Conservation (phyloP, 1,140 invertebrate species). For the Catajapyx aquilonaris region DNA sequence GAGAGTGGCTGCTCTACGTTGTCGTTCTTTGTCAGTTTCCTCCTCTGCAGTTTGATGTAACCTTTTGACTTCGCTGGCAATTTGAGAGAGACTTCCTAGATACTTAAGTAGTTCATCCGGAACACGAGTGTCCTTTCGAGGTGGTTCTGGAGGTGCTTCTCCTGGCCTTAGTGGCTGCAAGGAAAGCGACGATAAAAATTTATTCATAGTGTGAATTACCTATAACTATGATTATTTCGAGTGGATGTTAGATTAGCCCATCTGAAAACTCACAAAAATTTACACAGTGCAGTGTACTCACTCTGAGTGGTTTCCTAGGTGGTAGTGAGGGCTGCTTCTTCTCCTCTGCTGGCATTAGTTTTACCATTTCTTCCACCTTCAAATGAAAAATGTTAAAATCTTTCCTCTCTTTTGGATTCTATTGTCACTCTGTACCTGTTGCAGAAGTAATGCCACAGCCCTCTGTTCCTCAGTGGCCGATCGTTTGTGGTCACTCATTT, state of each 20-base stretch:
- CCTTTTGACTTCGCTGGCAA: conserved; percentile 23
- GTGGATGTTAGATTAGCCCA: background rate
- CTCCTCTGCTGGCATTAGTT: background rate
- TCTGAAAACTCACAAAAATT: background rate
- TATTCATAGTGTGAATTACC: background rate
- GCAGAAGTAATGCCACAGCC: conserved; percentile 41
- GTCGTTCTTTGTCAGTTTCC: conserved; percentile 24
- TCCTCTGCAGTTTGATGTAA: conserved; percentile 19
- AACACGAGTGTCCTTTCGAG: conserved; percentile 16
- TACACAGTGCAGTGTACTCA: background rate
- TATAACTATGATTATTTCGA: background rate
- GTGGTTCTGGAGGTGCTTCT: conserved; percentile 11
- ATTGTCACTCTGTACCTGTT: conserved; percentile 25
- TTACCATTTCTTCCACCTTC: background rate
- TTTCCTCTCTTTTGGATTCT: background rate
- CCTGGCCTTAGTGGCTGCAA: background rate
- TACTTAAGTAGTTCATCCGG: conserved; percentile 18
- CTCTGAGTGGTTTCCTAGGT: background rate
- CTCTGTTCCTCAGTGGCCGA: conserved; percentile 38
- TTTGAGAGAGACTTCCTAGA: conserved; percentile 29
- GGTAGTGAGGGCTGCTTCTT: background rate
- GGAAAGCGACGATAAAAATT: background rate
- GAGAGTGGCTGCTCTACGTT: conserved; percentile 11
- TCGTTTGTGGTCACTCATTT: conserved; percentile 26
- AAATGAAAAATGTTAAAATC: background rate